phyloP scores from a whole-genome alignment of 2,797 vertebrate species.

The Enteromius paludinosus region DNA sequence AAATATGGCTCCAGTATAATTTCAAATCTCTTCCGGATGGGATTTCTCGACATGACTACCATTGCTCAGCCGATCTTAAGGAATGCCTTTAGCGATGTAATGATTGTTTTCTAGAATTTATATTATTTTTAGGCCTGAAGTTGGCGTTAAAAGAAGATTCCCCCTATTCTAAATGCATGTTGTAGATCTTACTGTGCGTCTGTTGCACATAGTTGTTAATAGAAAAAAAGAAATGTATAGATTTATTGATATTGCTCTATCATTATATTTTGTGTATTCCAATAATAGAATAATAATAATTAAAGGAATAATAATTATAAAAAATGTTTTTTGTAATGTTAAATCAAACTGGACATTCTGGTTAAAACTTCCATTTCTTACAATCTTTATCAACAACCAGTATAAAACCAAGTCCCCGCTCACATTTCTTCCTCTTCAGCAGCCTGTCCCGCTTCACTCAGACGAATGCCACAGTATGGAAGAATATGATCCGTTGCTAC shows the following conservation, averaged over 20 bases:
- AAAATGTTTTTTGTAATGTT: not conserved
- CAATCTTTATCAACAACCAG: not conserved
- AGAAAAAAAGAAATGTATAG: too few relatives aligned
- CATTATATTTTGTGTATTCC: too few relatives aligned
- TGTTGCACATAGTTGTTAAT: too few relatives aligned
- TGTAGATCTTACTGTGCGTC: not conserved
- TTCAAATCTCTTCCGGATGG: not conserved
- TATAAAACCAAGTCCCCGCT: not conserved
- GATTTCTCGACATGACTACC: not conserved
- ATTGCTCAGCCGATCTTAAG: not conserved
- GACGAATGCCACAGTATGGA: not conserved
- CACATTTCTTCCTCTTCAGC: not conserved
- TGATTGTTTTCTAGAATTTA: not conserved
- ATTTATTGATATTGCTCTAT: too few relatives aligned
- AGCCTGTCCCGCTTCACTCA: not conserved
- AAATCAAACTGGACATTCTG: not conserved
- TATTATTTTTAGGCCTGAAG: not conserved
- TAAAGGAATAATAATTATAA: too few relatives aligned
- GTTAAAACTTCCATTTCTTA: not conserved
- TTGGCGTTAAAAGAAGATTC: not conserved
- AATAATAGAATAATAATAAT: too few relatives aligned
- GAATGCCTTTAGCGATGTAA: not conserved
- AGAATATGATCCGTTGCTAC: not conserved
- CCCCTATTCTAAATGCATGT: not conserved
- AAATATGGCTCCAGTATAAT: not conserved